Evolutionary conservation across 2,797 vertebrate genomes (phyloP).

Genomic region (Perdix hodgsoniae): DNA sequence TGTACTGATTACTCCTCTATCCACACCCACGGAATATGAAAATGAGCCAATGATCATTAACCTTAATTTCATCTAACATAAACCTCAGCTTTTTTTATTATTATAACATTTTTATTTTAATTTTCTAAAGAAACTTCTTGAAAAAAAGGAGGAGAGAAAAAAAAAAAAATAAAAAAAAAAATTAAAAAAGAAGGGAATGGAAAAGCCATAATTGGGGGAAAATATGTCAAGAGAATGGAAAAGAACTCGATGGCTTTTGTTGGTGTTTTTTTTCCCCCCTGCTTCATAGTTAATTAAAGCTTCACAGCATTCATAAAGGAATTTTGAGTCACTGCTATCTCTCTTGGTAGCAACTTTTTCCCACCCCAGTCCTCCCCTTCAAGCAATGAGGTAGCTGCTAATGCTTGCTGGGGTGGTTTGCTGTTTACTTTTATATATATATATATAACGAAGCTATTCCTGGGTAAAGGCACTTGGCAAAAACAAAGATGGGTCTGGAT

Average conservation of each 20-base stretch:
- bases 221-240: conserved; percentile 22
- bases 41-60: conserved; percentile 85
- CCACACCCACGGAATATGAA: conserved; percentile 84
- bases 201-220: conserved; percentile 17
- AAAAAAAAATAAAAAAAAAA: neutral
- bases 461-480: conserved; percentile 58
- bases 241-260: conserved; percentile 32
- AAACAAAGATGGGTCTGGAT: conserved; percentile 68
- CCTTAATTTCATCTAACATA: conserved; percentile 84
- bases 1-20: conserved; percentile 85
- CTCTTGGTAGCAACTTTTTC: conserved; percentile 50
- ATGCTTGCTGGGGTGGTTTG: neutral
- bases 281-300: conserved; percentile 69
- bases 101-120: conserved; percentile 26
- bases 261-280: neutral
- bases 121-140: conserved; percentile 73
- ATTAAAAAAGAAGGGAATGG: neutral
- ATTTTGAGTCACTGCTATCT: conserved; percentile 49
- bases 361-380: neutral
- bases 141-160: conserved; percentile 4
- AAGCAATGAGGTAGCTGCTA: conserved; percentile 56
- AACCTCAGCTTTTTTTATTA: conserved; percentile 67
- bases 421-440: neutral
- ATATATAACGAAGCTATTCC: neutral
- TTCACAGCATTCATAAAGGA: conserved; percentile 64